phyloP scores from a whole-genome alignment of 30 jellyfish, hydroid and myxozoan species.

The Cassiopea xamachana region DNA sequence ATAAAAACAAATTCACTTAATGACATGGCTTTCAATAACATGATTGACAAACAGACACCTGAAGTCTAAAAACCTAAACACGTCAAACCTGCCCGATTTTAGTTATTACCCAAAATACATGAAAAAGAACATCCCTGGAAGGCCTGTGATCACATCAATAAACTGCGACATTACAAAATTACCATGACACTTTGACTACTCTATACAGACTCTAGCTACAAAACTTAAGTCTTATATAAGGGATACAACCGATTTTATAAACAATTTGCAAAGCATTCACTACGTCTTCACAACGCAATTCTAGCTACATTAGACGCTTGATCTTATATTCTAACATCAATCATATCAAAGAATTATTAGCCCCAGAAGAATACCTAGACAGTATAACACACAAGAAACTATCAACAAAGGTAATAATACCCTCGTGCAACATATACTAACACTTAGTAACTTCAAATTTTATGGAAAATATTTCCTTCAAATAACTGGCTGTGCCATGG shows the following conservation, averaged over 20 bases:
- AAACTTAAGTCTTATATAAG: conserved; percentile 14
- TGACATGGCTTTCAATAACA: not conserved
- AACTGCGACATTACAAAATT: conserved; percentile 8
- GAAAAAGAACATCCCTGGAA: conserved; percentile 38
- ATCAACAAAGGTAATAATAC: not conserved
- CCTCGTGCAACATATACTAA: conserved; percentile 7
- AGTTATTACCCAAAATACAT: conserved; percentile 35
- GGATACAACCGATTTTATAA: conserved; percentile 40
- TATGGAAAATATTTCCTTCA: conserved; percentile 15
- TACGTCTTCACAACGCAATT: conserved; percentile 32
- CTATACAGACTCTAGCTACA: conserved; percentile 14
- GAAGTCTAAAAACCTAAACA: not conserved
- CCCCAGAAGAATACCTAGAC: conserved; percentile 3
- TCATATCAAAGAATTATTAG: not conserved
- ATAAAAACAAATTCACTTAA: not conserved
- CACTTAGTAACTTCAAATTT: conserved; percentile 21
- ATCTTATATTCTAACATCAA: conserved; percentile 30
- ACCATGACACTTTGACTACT: not conserved
- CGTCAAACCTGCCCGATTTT: conserved; percentile 28
- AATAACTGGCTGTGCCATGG: conserved; percentile 55
- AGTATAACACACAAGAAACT: not conserved
- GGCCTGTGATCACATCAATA: conserved; percentile 24
- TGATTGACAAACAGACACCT: not conserved
- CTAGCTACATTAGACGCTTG: conserved; percentile 28
- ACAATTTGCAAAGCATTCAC: conserved; percentile 3